Conservation (phyloP, 2,797 vertebrate genomes). For the Takifugu rubripes region DNA sequence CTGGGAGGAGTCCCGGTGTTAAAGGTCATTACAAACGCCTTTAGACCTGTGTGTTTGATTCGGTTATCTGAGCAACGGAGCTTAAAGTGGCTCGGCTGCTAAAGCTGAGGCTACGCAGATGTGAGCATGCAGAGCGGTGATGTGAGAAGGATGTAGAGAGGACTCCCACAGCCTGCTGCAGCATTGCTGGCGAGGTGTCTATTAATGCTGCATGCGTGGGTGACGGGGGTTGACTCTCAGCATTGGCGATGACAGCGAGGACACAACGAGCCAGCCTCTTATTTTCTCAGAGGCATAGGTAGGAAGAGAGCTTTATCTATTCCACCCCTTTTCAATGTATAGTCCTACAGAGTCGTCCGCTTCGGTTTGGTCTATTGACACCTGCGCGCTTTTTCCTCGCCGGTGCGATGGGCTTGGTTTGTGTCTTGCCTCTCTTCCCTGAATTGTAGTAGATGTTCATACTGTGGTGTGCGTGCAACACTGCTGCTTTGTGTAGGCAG, state of each 20-base stretch:
- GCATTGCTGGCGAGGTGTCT: slow-evolving; percentile 62
- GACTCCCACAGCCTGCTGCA: slow-evolving; percentile 69
- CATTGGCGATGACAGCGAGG: slow-evolving; percentile 50
- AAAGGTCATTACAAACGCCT: slow-evolving; percentile 15
- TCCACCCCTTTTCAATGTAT: background rate
- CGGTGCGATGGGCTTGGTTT: slow-evolving; percentile 6
- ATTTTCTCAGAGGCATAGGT: slow-evolving; percentile 43
- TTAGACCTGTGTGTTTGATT: background rate
- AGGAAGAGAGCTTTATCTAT: slow-evolving; percentile 18
- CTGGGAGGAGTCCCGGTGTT: slow-evolving; percentile 21
- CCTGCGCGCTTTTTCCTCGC: background rate
- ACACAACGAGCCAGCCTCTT: slow-evolving; percentile 50
- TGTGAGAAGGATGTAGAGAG: slow-evolving; percentile 49
- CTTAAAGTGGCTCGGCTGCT: background rate
- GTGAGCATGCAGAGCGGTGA: slow-evolving; percentile 36
- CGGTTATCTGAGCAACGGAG: too few species aligned
- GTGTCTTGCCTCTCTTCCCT: slow-evolving; percentile 1
- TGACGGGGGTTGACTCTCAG: slow-evolving; percentile 58
- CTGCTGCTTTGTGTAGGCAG: slow-evolving; percentile 50
- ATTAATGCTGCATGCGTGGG: slow-evolving; percentile 73
- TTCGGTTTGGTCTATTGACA: background rate
- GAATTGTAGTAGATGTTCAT: too few species aligned
- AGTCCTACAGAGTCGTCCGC: too few species aligned
- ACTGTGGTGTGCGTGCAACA: background rate
- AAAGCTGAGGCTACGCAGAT: slow-evolving; percentile 27